A percentile compares a stretch with the other conserved stretches of the same genome.
These are phyloP conservation scores for Peucedramus taeniatus DNA, from an alignment of 2,113 vertebrate species.

Conservation along the genomic window DNA sequence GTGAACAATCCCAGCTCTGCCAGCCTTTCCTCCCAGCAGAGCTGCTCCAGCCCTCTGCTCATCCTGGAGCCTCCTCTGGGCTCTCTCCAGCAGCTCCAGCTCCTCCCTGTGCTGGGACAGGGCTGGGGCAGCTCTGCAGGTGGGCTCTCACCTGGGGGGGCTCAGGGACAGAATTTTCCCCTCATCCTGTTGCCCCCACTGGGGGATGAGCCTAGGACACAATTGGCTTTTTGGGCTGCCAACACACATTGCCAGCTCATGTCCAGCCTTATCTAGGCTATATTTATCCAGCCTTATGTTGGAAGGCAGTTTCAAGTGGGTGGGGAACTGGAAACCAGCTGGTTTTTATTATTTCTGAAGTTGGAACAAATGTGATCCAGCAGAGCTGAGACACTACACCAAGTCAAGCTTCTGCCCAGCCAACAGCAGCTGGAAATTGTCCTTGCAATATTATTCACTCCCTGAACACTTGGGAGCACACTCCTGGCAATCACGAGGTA, in stretches of 20 bases:
- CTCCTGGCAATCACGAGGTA: background rate
- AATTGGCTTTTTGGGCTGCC: background rate
- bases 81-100: background rate
- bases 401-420: background rate
- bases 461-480: background rate
- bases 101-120: background rate
- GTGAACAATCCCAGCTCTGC: background rate
- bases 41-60: background rate
- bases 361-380: background rate
- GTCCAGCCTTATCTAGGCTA: background rate
- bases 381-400: background rate
- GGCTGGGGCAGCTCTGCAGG: background rate
- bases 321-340: background rate
- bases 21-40: background rate
- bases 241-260: too few relatives aligned
- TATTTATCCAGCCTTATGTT: background rate
- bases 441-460: background rate
- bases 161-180: background rate
- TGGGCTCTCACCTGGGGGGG: background rate
- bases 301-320: background rate
- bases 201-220: background rate
- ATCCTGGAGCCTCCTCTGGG: background rate
- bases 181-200: accelerated
- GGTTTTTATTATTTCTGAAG: background rate
- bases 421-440: background rate